These are phyloP conservation scores for Herminia tarsipennalis DNA, from an alignment of 2,888 invertebrate species.

Conservation along the genomic window DNA sequence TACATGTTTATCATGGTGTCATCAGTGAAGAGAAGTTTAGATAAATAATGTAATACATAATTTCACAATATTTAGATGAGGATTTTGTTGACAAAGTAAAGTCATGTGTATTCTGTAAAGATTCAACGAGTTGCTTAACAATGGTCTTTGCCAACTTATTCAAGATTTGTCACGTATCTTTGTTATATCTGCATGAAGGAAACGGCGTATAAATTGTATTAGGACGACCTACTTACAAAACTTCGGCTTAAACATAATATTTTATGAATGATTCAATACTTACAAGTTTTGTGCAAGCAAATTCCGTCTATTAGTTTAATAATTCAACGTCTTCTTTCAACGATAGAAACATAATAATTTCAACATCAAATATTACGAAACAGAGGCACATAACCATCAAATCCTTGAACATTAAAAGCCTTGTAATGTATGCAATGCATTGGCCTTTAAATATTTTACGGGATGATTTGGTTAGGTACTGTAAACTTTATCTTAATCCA, in stretches of 20 bases:
- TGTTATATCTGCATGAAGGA: slow-evolving; percentile 21
- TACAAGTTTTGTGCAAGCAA: no score
- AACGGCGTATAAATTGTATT: slow-evolving; percentile 7
- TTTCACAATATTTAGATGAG: no score
- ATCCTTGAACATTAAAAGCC: slow-evolving; percentile 24
- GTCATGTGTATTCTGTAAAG: slow-evolving; percentile 8
- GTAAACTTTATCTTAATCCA: slow-evolving; percentile 25
- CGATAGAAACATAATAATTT: no score
- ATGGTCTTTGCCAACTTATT: slow-evolving; percentile 23
- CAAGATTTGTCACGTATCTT: slow-evolving; percentile 37
- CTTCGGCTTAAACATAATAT: no score
- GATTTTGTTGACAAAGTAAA: background rate
- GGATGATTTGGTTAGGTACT: slow-evolving; percentile 13
- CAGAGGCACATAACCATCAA: background rate
- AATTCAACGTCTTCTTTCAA: no score
- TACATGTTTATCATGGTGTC: no score
- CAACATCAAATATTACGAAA: background rate
- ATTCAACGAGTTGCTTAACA: slow-evolving; percentile 24
- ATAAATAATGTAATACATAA: no score
- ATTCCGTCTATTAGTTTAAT: no score
- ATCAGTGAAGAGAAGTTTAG: no score
- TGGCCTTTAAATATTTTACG: slow-evolving; percentile 20
- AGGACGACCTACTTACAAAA: background rate
- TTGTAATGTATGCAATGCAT: slow-evolving; percentile 9
- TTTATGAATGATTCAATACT: no score